These are phyloP conservation scores for Trididemnum miniatum DNA, from an alignment of 23 tunicate genomes.

Conservation along the genomic window DNA sequence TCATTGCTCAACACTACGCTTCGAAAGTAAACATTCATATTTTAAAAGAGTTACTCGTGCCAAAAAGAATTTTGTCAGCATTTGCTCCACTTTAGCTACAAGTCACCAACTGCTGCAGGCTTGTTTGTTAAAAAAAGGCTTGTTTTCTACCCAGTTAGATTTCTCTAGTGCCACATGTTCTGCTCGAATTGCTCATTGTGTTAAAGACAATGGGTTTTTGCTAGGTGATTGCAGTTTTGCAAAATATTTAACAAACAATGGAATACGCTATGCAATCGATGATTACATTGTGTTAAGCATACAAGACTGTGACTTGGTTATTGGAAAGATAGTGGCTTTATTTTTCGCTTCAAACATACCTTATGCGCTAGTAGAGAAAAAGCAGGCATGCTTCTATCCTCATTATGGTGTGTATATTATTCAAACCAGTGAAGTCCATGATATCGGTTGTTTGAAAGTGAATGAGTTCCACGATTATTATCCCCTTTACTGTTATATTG, in stretches of 20 bases:
- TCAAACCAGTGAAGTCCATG: no score
- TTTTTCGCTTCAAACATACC: no score
- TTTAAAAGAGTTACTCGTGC: constrained; percentile 15
- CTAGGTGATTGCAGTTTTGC: not conserved
- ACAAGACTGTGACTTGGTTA: not conserved
- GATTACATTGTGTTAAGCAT: not conserved
- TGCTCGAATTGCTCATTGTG: not conserved
- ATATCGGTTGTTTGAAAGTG: no score
- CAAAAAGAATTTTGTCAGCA: constrained; percentile 23
- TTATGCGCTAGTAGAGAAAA: no score
- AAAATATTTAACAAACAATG: not conserved
- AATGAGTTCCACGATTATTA: no score
- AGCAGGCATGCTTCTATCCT: no score
- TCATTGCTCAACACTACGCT: constrained; percentile 8
- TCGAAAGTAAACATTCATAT: constrained; percentile 35
- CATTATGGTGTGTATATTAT: no score
- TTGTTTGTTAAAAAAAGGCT: constrained; percentile 3
- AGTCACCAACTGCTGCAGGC: constrained; percentile 34
- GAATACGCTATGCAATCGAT: not conserved
- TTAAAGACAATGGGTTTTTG: not conserved
- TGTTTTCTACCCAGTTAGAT: not conserved
- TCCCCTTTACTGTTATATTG: no score
- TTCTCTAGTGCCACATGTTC: not conserved
- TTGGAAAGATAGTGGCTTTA: not conserved
- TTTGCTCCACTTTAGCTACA: constrained; percentile 17